Evolutionary conservation across 2,113 vertebrate genomes (phyloP).

Genomic region (Bos taurus): ARS-UCD2.0 NC_037351.1:59802501-59803000

Average conservation of each 20-base stretch:
- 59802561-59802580: neutral
- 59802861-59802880: conserved; percentile 54
- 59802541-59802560: neutral
- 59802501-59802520: neutral
- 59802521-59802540: neutral
- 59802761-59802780: conserved; percentile 1
- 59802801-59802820: conserved; percentile 43
- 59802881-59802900: conserved; percentile 59
- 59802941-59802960: conserved; percentile 49
- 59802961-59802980: conserved; percentile 37
- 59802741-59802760: neutral
- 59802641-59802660: neutral
- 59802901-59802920: conserved; percentile 65
- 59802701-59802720: neutral
- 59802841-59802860: conserved; percentile 53
- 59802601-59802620: neutral
- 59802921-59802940: conserved; percentile 25
- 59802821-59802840: conserved; percentile 46
- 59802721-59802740: conserved; percentile 47
- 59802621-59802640: neutral
- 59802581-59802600: neutral
- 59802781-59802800: neutral
- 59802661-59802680: neutral
- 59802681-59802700: conserved; percentile 30
- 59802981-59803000: conserved; percentile 51